Percentiles rank a stretch among this genome's conserved stretches.
These are phyloP conservation scores for Brachynemurus nebulosus DNA, from an alignment of 2,888 invertebrate species.

Conservation along the genomic window DNA sequence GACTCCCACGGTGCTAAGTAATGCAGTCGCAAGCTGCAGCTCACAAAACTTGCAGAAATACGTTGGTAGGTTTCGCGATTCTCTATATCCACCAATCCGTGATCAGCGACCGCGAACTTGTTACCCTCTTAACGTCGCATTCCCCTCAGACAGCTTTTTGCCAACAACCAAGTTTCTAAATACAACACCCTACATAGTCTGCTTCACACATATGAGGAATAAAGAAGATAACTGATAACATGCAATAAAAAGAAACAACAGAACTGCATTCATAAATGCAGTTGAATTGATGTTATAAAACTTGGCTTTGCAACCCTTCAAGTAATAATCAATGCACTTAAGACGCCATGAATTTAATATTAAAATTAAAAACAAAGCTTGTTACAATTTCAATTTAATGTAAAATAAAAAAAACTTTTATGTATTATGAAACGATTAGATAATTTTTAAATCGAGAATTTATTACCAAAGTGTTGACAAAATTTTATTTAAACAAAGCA, in stretches of 20 bases:
- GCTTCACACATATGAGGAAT: background rate
- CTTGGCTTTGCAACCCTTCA: conserved; percentile 4
- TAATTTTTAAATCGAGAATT: too few relatives aligned
- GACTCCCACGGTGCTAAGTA: conserved; percentile 32
- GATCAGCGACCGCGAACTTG: conserved; percentile 5
- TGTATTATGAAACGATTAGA: too few relatives aligned
- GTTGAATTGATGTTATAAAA: background rate
- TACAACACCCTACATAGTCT: background rate
- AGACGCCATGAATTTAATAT: conserved; percentile 2
- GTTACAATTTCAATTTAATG: too few relatives aligned
- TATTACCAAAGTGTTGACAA: too few relatives aligned
- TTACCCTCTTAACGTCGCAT: background rate
- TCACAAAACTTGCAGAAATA: conserved; percentile 10
- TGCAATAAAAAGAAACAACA: too few relatives aligned
- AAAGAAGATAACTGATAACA: too few relatives aligned
- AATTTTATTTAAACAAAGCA: too few relatives aligned
- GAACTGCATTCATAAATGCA: conserved; percentile 1
- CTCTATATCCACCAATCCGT: conserved; percentile 6
- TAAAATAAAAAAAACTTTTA: too few relatives aligned
- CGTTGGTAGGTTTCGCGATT: conserved; percentile 10
- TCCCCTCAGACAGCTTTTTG: conserved; percentile 1
- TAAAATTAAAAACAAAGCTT: too few relatives aligned
- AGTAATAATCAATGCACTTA: conserved; percentile 7
- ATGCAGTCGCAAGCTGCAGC: conserved; percentile 22
- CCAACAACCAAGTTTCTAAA: conserved; percentile 1